Evolutionary conservation across 2,797 vertebrate genomes (phyloP).

Genomic region (Babyrousa celebensis): DNA sequence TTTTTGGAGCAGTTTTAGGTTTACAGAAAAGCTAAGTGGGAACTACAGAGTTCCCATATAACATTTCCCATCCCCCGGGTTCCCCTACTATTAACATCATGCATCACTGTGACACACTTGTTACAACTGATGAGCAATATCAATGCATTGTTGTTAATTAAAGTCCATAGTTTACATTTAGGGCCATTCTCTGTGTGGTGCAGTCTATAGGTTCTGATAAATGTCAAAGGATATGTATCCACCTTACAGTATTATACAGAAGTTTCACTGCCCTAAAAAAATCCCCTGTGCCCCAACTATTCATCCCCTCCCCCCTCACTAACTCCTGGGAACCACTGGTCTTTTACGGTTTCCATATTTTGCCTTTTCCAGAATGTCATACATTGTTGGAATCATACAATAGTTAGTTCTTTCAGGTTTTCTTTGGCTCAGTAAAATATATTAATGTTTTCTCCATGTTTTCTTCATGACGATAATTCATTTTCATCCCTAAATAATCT

Average conservation of each 20-base stretch:
- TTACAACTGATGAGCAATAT: background rate
- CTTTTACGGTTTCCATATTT: background rate
- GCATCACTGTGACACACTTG: background rate
- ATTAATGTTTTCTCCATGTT: background rate
- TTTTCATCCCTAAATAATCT: background rate
- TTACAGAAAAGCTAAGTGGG: background rate
- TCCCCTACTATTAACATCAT: background rate
- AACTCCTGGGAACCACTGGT: background rate
- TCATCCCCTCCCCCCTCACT: background rate
- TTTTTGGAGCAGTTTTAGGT: background rate
- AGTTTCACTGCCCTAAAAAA: background rate
- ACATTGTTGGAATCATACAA: background rate
- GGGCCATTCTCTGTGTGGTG: background rate
- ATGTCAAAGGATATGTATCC: background rate
- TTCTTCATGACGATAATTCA: background rate
- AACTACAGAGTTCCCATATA: background rate
- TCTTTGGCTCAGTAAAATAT: background rate
- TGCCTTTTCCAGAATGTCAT: background rate
- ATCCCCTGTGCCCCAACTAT: background rate
- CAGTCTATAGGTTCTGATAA: background rate
- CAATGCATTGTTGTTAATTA: background rate
- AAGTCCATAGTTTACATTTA: background rate
- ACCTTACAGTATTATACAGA: background rate
- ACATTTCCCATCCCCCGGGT: fast-evolving
- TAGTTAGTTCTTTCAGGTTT: background rate